These are phyloP conservation scores for Chaetodon trifascialis DNA, from an alignment of 2,113 vertebrate species.

Conservation along the genomic window DNA sequence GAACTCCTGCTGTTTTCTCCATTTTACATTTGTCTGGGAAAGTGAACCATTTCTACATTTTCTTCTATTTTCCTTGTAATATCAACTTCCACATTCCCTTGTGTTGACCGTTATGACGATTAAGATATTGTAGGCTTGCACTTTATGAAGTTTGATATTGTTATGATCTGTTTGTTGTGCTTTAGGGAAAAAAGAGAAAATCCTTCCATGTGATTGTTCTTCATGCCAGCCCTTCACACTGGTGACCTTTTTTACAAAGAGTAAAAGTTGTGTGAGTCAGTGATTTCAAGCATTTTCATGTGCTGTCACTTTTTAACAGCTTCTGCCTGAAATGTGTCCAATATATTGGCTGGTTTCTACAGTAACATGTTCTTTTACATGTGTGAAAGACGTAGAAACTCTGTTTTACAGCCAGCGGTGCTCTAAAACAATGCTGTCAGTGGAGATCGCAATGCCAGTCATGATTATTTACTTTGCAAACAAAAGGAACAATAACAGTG, in stretches of 20 bases:
- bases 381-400: not conserved
- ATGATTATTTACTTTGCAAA: not conserved
- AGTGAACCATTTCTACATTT: slow-evolving; percentile 49
- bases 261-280: not conserved
- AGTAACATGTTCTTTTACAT: slow-evolving; percentile 20
- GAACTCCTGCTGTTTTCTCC: slow-evolving; percentile 22
- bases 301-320: slow-evolving; percentile 19
- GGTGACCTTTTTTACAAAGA: not conserved
- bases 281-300: slow-evolving; percentile 39
- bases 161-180: slow-evolving; percentile 66
- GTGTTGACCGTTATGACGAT: slow-evolving; percentile 46
- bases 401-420: slow-evolving; percentile 4
- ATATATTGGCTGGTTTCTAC: slow-evolving; percentile 30
- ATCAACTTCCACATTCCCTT: slow-evolving; percentile 12
- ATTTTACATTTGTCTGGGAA: slow-evolving; percentile 41
- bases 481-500: too few relatives aligned
- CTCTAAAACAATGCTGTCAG: not conserved
- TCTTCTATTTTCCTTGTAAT: slow-evolving; percentile 44
- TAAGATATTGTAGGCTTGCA: slow-evolving; percentile 60
- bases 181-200: slow-evolving; percentile 19
- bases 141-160: slow-evolving; percentile 60
- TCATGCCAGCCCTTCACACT: slow-evolving; percentile 34
- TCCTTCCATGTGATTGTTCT: slow-evolving; percentile 22
- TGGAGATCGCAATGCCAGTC: not conserved
- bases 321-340: slow-evolving; percentile 35